Base-by-base conservation (phyloP, 2,888 invertebrate species). In the Caenorhabditis plicata region DNA sequence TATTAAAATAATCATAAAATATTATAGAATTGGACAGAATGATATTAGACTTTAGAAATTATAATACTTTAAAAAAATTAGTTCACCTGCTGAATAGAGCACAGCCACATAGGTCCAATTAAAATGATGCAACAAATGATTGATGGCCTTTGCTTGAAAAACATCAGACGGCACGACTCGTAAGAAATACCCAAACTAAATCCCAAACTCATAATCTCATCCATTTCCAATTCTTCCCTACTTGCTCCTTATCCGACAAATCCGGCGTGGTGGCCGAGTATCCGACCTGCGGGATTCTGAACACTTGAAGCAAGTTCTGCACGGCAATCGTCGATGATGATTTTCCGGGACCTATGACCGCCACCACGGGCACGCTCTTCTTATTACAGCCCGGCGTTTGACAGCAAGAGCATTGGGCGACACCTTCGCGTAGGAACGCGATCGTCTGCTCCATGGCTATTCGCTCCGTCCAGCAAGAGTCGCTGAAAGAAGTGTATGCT, bases 391-490 rank as follows among this genome's bases (percentile, higher is more conserved):
- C 79, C 13, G 78, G 73, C 13, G 75, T 77, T 48, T 79, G 79
- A 52, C 79, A 79, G 49, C 79, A 79, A 9, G 74, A 72, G 45
- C 78, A 79, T 48, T 79, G 79, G 4, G 74, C 74, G 25, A 79
- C 77, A 31, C 79, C 77, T 47, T 78, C 81, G 29, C 78, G 53
- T 19, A 80, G 55, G 47, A 80, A 79, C 25, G 77, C 79, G 31
- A 78, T 78, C 17, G 78, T 78, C 62, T 78, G 89, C 75, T 89
- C 88, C 63, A 90, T 84, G 26, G 89, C 89, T 4, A 89, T 88
- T 15, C 89, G 87, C 3, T 89, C 87, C 75, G 88, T 89, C 89
- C 89, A 90, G 82, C 90, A 90, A 22, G 88, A 88, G 82, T 90
- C 90, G 39, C 72, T 72, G 62, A 19, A 62, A 47, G n/a, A 25